Base-by-base conservation (phyloP, 2,888 invertebrate species). In the Zaprionus obscuricornis region DNA sequence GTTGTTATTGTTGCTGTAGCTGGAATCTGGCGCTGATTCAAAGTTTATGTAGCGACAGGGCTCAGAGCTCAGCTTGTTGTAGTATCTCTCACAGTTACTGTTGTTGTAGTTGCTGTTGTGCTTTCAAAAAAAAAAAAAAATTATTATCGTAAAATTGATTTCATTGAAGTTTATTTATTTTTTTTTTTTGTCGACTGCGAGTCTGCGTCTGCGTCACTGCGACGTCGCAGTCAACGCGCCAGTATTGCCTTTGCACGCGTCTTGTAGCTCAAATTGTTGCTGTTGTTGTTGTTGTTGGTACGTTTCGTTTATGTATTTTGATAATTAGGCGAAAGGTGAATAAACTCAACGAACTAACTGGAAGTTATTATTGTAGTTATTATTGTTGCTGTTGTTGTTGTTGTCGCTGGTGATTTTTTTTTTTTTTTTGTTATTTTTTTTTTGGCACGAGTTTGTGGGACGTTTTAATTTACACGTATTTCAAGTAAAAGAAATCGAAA, bases 251-350 rank as follows among this genome's bases (percentile, higher is more conserved):
- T 64, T 71, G 83, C 83, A 71, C 62, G 71, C 66, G 62, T 65
- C 63, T 66, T 69, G 60, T 66, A 59, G 55, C 71, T 59, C 47
- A 34, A 51, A 33, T 13, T 18, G 34, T 43, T 50, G 8, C 17
- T 50, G 45, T 22, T 46, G 7, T 20, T 18, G 40, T 26, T 51
- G 51, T 56, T 68, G 56, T 56, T 60, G 59, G 50, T 64, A 58
- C 54, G 67, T 62, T 64, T 65, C 66, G 77, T 73, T 79, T 85
- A 82, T 77, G 82, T 82, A 86, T 86, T 72, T 86, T 69, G 58
- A 85, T 86, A 82, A 82, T 82, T 86, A 82, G 81, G 81, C 82
- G 82, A 82, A 86, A 82, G 86, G 85, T 82, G 86, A 82, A 82
- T 57, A 67, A 82, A 82, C 81, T 73, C 59, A 33, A n/a, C 56